Percentiles rank a stretch among this genome's conserved stretches.
Conservation (phyloP, 2,888 invertebrate genomes). For the Aplocera efformata region DNA sequence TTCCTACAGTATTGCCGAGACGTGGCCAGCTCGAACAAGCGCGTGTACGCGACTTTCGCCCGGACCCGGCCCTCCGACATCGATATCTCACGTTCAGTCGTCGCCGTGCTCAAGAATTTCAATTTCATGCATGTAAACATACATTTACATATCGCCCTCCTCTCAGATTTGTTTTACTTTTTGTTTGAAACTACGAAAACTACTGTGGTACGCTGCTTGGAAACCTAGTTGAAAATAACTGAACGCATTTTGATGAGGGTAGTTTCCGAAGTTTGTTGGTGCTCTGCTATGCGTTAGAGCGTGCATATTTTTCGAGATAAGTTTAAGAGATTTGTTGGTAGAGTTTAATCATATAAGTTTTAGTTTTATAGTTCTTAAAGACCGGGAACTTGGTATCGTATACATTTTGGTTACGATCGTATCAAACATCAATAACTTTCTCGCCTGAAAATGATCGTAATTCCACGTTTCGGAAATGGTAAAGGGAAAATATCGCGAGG, state of each 20-base stretch:
- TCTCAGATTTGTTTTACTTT: conserved; percentile 5
- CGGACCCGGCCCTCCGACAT: conserved; percentile 95
- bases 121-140: conserved; percentile 89
- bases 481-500: too few relatives aligned
- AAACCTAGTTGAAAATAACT: conserved; percentile 12
- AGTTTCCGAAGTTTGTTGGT: conserved; percentile 1
- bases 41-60: conserved; percentile 93
- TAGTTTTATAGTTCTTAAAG: too few relatives aligned
- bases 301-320: too few relatives aligned
- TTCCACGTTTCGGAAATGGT: too few relatives aligned
- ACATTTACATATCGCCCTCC: conserved; percentile 14
- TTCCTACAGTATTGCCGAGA: conserved; percentile 92
- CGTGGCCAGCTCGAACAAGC: conserved; percentile 93
- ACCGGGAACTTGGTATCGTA: too few relatives aligned
- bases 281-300: too few relatives aligned
- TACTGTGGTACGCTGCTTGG: conserved; percentile 3
- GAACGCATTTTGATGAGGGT: conserved; percentile 12
- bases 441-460: too few relatives aligned
- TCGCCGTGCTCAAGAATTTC: conserved; percentile 90
- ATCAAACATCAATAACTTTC: too few relatives aligned
- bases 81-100: conserved; percentile 95
- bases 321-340: too few relatives aligned
- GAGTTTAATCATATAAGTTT: too few relatives aligned
- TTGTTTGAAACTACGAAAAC: conserved; percentile 8
- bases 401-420: too few relatives aligned